Conservation (phyloP, 2,113 vertebrate genomes). For the Phyllostomus hastatus region DNA sequence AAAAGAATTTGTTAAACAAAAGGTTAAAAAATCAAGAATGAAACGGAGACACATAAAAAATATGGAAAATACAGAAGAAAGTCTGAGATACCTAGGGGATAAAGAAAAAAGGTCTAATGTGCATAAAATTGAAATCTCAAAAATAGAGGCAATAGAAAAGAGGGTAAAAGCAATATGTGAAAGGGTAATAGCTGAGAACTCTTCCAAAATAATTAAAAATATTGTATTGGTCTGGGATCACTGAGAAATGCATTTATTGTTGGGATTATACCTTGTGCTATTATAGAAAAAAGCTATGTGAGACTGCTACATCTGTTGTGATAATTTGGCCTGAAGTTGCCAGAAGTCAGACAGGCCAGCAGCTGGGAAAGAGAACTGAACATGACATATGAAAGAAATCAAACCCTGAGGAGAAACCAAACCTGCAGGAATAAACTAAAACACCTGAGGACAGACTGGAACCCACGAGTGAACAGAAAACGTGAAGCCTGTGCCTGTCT, state of each 20-base stretch:
- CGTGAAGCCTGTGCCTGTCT: neutral
- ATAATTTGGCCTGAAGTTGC: neutral
- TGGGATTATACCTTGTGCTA: neutral
- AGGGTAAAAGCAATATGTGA: neutral
- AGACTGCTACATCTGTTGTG: neutral
- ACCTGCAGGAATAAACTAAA: neutral
- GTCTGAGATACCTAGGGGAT: neutral
- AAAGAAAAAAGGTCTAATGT: neutral
- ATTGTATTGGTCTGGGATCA: neutral
- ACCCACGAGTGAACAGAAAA: neutral
- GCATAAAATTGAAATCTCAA: neutral
- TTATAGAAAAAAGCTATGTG: neutral
- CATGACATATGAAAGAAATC: neutral
- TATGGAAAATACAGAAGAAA: neutral
- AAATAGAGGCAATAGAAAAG: neutral
- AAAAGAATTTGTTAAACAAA: neutral
- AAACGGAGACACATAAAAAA: neutral
- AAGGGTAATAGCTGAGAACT: neutral
- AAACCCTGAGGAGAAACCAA: neutral
- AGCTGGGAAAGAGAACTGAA: neutral
- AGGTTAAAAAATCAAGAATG: neutral
- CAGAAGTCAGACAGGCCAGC: neutral
- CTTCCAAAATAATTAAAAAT: slow-evolving; percentile 11
- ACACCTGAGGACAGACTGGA: neutral
- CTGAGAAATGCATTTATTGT: neutral